Base-by-base conservation (phyloP, 2,113 vertebrate species). In the Podiceps cristatus region DNA sequence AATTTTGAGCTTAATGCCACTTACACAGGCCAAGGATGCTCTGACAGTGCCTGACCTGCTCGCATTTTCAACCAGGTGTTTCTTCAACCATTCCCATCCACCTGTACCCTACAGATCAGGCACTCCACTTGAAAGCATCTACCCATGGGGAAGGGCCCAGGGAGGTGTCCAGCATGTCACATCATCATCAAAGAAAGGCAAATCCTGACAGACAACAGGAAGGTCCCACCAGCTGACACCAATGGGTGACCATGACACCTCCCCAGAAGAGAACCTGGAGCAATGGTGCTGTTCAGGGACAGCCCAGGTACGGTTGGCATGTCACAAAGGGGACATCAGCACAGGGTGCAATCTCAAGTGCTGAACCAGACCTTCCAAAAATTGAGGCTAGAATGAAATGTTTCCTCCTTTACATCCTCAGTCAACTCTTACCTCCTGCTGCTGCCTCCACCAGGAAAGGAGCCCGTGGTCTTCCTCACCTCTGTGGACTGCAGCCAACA, bases 401-500 rank as follows among this genome's bases (percentile, higher is more conserved):
- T 8, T 42, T 52, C 59, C 49, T 90, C 45, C 29, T 86, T 28
- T 58, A 18, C 53, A 27, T 44, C 69, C 16, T 86, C 47, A 35
- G 29, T 33, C 45, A 68, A 27, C 40, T 73, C 18, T 1, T 42
- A 16, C 17, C 45, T 87, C 47, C n/a, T 75, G 27, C 82, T 80
- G 28, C 24, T 55, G 4, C 23, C 35, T 67, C 35, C 19, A 87
- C 11, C 18, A 71, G 28, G n/a, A 86, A 68, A 40, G 14, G 35
- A 89, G 33, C 16, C 64, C 1, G 0, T 25, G 29, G 37, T 71
- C 80, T 77, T 75, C 72, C 35, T 52, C 66, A 64, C 6, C 24
- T 37, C 75, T 58, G 0, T 0, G 2, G 58, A 49, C 53, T 28
- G 37, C 35, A 56, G 47, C 64, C 74, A 79, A 40, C 0, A 13